These are phyloP conservation scores for Sisyra terminalis DNA, from an alignment of 2,888 invertebrate species.

Conservation along the genomic window DNA sequence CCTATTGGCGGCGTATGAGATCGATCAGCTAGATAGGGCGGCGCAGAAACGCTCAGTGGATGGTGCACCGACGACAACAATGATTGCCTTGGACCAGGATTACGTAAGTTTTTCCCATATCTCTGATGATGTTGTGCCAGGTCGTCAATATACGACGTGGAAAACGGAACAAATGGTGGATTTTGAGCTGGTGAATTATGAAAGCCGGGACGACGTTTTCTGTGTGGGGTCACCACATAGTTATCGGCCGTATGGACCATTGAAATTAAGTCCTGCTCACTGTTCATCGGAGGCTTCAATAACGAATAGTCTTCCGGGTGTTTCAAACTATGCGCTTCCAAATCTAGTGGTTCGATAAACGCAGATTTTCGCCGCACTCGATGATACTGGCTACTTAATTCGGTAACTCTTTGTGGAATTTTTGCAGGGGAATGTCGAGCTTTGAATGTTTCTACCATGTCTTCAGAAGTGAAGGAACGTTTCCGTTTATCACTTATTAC, in stretches of 20 bases:
- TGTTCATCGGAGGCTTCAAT: conserved; percentile 37
- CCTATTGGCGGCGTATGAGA: conserved; percentile 40
- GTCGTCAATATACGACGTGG: conserved; percentile 58
- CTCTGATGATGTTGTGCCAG: conserved; percentile 40
- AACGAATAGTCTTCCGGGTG: conserved; percentile 50
- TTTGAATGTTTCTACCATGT: conserved; percentile 1
- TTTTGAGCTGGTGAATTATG: conserved; percentile 78
- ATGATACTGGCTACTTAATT: conserved; percentile 25
- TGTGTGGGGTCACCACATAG: conserved; percentile 74
- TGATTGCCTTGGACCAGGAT: conserved; percentile 25
- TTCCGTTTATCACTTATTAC: conserved; percentile 1
- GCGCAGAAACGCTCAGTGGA: conserved; percentile 54
- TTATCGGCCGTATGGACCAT: conserved; percentile 58
- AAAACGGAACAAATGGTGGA: conserved; percentile 72
- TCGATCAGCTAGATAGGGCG: conserved; percentile 48
- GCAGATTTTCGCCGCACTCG: conserved; percentile 44
- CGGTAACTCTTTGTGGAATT: conserved; percentile 40
- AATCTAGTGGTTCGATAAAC: conserved; percentile 49
- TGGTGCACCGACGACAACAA: conserved; percentile 37
- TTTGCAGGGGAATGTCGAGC: conserved; percentile 41
- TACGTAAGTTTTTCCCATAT: conserved; percentile 34
- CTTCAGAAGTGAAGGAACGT: neutral
- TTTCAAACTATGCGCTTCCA: conserved; percentile 45
- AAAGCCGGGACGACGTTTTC: conserved; percentile 73
- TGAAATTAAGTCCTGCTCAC: conserved; percentile 48